Conservation (phyloP, 2,888 invertebrate genomes). For the Rapana venosa region DNA sequence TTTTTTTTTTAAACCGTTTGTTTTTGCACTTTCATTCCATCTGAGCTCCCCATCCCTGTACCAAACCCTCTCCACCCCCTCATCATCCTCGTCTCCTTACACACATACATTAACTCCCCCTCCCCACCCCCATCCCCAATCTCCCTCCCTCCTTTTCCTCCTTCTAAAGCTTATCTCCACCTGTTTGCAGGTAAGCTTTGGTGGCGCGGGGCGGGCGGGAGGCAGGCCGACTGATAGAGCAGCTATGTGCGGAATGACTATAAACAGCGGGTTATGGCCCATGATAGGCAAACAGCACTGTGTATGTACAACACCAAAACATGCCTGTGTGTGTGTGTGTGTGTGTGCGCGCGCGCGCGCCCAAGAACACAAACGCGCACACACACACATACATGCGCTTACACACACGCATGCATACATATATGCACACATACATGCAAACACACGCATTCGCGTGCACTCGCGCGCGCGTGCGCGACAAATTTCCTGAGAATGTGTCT, state of each 20-base stretch:
- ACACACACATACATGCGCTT: not conserved
- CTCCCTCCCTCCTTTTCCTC: not conserved
- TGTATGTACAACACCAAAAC: not conserved
- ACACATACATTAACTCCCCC: not conserved
- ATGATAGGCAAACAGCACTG: not conserved
- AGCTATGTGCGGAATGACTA: constrained; percentile 24
- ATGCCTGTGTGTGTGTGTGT: too few species aligned
- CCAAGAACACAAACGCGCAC: too few species aligned
- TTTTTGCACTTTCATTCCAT: not conserved
- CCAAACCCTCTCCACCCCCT: not conserved
- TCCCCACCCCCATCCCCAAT: not conserved
- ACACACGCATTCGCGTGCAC: too few species aligned
- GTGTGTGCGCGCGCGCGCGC: too few species aligned
- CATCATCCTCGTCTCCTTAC: not conserved
- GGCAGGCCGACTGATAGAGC: not conserved
- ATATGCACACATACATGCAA: not conserved
- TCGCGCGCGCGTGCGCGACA: not conserved
- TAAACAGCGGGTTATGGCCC: not conserved
- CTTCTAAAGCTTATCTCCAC: not conserved
- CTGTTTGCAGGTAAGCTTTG: not conserved
- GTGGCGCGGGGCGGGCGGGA: not conserved
- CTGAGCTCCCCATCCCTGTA: not conserved
- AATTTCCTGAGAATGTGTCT: not conserved
- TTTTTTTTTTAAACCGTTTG: not conserved
- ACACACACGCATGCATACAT: not conserved